Evolutionary conservation across 23 tunicate genomes (phyloP), one percentile per base, ranked within the genome.

Genomic region (Botrylloides violaceus): DNA sequence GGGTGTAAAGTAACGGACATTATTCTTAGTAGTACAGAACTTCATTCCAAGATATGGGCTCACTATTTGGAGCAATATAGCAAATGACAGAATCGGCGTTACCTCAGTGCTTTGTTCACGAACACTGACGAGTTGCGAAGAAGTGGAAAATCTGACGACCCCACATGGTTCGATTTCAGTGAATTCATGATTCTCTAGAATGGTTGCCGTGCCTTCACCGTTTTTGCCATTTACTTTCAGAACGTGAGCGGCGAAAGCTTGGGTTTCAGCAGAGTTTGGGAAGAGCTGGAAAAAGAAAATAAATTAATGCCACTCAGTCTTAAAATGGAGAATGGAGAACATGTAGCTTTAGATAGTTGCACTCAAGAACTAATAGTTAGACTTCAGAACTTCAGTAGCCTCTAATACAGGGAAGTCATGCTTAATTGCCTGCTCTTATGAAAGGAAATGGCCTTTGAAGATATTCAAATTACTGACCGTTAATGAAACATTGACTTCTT

Each of bases 101-200:
- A 86, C 81, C 59, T 38, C 5, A 15, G 59, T 26, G 25, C 38
- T 60, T 23, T 65, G 31, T 71, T 66, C 49, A 0, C 24, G 43
- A 6, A 81, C 83, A 19, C 33, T 34, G 1, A 81, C 64, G 6
- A 36, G 47, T n/a, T 47, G 79, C 2, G 87, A 87, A 12, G 47
- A 56, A 3, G 68, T 25, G 2, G 82, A 36, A 81, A 87, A 87
- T 29, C 76, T 43, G 25, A 87, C 71, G 4, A 70, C 95, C 4
- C 95, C 95, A 65, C 86, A 76, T 1, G 95, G 95, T 2, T 87
- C 95, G 18, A 87, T 76, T 72, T 87, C 86, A 3, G 72, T 70
- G 3, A 81, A 24, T 24, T 87, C 83, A 26, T 58, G 56, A 36
- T 71, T 47, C 2, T 50, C 50, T 63, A 64, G 28, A 43, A 81